Evolutionary conservation across 1,140 invertebrate species (phyloP).

Genomic region (Microplitis mediator): DNA sequence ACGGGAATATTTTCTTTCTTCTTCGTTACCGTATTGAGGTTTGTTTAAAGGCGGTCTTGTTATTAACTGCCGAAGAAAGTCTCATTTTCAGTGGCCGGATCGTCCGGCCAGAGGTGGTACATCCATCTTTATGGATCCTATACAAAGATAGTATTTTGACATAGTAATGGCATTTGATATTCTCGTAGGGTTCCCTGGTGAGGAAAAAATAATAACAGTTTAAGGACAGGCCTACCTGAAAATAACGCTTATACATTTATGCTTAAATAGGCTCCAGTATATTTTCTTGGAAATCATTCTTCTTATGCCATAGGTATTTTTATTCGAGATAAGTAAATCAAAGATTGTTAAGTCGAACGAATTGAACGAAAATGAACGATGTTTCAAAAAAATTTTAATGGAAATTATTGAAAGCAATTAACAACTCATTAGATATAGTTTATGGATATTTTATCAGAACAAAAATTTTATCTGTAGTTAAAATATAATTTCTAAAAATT

Average conservation of each 20-base stretch:
- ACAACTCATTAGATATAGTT: no score
- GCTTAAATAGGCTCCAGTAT: background rate
- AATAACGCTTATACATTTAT: conserved; percentile 5
- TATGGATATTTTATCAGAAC: no score
- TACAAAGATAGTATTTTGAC: no score
- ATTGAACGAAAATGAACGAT: no score
- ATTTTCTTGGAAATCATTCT: background rate
- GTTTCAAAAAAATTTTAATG: no score
- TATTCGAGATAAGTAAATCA: no score
- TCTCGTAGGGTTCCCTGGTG: background rate
- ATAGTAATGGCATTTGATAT: background rate
- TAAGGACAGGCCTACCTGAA: no score
- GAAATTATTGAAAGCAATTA: no score
- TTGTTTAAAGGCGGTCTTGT: conserved; percentile 11
- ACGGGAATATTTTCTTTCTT: conserved; percentile 32
- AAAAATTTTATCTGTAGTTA: no score
- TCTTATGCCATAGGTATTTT: background rate
- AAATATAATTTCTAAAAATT: no score
- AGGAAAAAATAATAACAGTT: background rate
- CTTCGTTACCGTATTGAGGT: conserved; percentile 24
- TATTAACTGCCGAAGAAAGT: conserved; percentile 4
- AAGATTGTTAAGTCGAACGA: no score
- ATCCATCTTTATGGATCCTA: conserved; percentile 35
- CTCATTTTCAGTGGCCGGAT: background rate
- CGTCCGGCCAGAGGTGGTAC: conserved; percentile 18